Conservation (phyloP, 2,113 vertebrate genomes). For the Uria aalge region DNA sequence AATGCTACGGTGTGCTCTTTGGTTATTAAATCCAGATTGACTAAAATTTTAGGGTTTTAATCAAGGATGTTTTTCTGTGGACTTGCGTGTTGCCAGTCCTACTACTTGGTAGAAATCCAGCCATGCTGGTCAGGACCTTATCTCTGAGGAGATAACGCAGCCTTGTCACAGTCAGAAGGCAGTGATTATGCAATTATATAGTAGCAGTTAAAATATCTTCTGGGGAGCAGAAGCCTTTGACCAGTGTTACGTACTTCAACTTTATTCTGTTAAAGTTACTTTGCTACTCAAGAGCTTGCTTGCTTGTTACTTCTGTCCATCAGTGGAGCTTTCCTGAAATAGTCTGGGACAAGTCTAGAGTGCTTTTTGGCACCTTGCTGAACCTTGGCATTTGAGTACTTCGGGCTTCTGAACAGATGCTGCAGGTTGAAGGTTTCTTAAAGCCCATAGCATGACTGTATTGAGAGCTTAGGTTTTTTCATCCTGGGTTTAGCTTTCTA, state of each 20-base stretch:
- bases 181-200: neutral
- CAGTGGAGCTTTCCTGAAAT: neutral
- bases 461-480: neutral
- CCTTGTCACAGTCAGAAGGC: neutral
- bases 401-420: neutral
- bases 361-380: neutral
- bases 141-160: neutral
- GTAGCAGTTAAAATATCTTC: neutral
- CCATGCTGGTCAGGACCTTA: neutral
- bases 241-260: neutral
- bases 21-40: neutral
- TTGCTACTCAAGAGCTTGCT: neutral
- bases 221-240: neutral
- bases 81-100: neutral
- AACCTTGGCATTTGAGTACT: neutral
- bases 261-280: neutral
- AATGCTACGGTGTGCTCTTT: rapidly evolving
- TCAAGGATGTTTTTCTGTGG: neutral
- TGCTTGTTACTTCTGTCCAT: neutral
- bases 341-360: neutral
- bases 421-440: neutral
- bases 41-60: neutral
- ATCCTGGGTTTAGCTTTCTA: neutral
- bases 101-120: neutral
- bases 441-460: neutral